Percentiles rank a stretch among this genome's conserved stretches.
Conservation (phyloP, 2,113 vertebrate genomes). For the Laticauda laticaudata region DNA sequence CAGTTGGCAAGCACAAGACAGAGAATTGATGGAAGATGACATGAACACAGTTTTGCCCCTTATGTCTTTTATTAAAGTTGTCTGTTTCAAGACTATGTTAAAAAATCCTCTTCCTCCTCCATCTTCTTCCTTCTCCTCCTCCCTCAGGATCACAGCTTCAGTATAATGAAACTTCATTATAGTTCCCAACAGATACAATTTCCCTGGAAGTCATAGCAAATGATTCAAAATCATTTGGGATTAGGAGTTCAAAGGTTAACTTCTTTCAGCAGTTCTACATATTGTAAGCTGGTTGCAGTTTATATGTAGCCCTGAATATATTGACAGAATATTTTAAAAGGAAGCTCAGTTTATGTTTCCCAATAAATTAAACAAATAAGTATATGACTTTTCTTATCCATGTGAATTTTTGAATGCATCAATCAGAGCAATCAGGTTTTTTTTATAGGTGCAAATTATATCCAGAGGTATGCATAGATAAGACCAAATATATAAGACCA, state of each 20-base stretch:
- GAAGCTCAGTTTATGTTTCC: not conserved
- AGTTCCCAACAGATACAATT: not conserved
- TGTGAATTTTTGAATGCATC: slow-evolving; percentile 14
- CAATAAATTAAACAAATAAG: not conserved
- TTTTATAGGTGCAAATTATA: not conserved
- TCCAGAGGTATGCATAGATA: not conserved
- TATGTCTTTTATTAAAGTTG: not conserved
- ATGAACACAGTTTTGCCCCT: not conserved
- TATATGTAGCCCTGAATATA: not conserved
- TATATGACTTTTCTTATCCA: not conserved
- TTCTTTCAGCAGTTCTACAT: not conserved
- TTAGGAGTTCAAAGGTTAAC: not conserved
- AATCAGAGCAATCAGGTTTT: slow-evolving; percentile 12
- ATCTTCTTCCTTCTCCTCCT: not conserved
- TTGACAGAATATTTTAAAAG: not conserved
- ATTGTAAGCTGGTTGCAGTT: not conserved
- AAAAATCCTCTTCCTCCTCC: too few species aligned
- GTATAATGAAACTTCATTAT: not conserved
- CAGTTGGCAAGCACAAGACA: not conserved
- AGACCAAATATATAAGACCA: not conserved
- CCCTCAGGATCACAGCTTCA: not conserved
- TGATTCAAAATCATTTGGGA: not conserved
- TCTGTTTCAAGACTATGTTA: not conserved
- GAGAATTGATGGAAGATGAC: not conserved
- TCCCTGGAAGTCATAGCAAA: not conserved